Evolutionary conservation across 2,113 vertebrate genomes (phyloP).

Genomic region (Aythya baeri): DNA sequence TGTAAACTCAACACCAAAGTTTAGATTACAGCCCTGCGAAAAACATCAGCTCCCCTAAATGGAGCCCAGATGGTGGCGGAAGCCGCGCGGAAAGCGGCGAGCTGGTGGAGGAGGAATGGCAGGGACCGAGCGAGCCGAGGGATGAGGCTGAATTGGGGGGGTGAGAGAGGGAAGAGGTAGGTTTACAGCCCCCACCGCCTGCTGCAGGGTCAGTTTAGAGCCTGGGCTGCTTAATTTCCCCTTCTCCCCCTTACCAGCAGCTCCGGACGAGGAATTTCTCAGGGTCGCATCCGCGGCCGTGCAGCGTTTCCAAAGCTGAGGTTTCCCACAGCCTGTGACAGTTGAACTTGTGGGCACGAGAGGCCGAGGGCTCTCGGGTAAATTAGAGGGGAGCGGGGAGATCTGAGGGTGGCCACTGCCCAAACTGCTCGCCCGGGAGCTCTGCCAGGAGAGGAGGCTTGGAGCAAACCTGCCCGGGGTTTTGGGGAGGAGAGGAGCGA

Average conservation of each 20-base stretch:
- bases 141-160: neutral
- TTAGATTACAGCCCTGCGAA: slow-evolving; percentile 66
- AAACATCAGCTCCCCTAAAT: slow-evolving; percentile 73
- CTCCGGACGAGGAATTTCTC: neutral
- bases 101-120: neutral
- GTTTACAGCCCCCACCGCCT: neutral
- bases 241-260: neutral
- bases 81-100: neutral
- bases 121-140: neutral
- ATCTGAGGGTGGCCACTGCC: neutral
- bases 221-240: neutral
- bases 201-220: neutral
- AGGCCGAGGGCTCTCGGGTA: neutral
- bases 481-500: rapidly evolving
- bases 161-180: neutral
- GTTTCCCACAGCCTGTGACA: neutral
- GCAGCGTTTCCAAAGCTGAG: neutral
- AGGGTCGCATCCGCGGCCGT: rapidly evolving
- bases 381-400: neutral
- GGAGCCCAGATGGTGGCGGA: slow-evolving; percentile 69
- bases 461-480: neutral
- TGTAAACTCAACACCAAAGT: slow-evolving; percentile 57
- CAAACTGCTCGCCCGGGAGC: neutral
- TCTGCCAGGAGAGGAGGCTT: neutral
- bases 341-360: neutral